phyloP scores from a whole-genome alignment of 2,888 invertebrate genomes.

The Junonia oenone region DNA sequence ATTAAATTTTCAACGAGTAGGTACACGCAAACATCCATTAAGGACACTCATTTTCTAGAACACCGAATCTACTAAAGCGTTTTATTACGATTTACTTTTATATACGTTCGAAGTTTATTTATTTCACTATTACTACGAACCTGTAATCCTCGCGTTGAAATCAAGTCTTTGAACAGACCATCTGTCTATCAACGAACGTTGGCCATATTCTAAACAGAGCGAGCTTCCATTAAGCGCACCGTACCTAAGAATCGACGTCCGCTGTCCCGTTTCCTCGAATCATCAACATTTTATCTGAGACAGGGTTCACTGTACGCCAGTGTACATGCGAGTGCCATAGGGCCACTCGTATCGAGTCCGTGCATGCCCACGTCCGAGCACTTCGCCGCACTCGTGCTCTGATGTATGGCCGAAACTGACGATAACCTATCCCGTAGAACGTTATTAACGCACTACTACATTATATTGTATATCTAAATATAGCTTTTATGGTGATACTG shows the following conservation, averaged over 20 bases:
- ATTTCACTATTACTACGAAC: background rate
- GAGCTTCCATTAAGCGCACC: conserved; percentile 6
- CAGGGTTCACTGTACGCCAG: conserved; percentile 60
- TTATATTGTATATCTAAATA: conserved; percentile 3
- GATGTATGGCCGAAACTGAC: conserved; percentile 11
- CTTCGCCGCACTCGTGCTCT: conserved; percentile 20
- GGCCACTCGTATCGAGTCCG: conserved; percentile 26
- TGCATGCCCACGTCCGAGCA: conserved; percentile 29
- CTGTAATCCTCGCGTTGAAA: background rate
- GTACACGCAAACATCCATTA: no score
- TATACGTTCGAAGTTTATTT: background rate
- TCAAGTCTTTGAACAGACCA: background rate
- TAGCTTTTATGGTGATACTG: background rate
- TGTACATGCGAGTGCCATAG: conserved; percentile 40
- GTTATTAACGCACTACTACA: background rate
- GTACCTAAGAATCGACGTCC: conserved; percentile 31
- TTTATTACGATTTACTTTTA: background rate
- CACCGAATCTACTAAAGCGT: background rate
- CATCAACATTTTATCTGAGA: conserved; percentile 54
- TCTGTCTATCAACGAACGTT: background rate
- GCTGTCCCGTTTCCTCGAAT: conserved; percentile 61
- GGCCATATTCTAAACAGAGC: background rate
- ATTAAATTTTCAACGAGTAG: no score
- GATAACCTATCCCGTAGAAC: conserved; percentile 3
- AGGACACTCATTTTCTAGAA: background rate